A percentile compares a stretch with the other conserved stretches of the same genome.
Conservation (phyloP, 2,888 invertebrate genomes). For the Agonopterix heracliana region DNA sequence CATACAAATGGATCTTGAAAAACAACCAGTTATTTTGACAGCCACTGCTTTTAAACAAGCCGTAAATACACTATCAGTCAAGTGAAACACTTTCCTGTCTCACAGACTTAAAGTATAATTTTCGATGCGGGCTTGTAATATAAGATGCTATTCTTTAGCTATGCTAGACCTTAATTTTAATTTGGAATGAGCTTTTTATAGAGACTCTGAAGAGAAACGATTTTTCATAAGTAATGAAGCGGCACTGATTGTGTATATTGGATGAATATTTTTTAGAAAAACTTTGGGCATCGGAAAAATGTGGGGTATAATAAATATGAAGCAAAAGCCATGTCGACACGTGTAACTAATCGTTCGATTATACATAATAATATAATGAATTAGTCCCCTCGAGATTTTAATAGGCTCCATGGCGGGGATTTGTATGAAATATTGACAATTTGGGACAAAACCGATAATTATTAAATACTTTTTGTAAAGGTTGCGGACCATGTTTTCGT, state of each 20-base stretch:
- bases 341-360: slow-evolving; percentile 67
- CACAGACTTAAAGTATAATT: slow-evolving; percentile 29
- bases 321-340: slow-evolving; percentile 55
- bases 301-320: slow-evolving; percentile 56
- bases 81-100: slow-evolving; percentile 24
- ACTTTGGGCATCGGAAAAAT: slow-evolving; percentile 42
- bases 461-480: slow-evolving; percentile 17
- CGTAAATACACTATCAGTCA: slow-evolving; percentile 34
- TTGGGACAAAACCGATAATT: slow-evolving; percentile 5
- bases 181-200: slow-evolving; percentile 74
- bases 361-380: slow-evolving; percentile 42
- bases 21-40: slow-evolving; percentile 72
- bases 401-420: slow-evolving; percentile 31
- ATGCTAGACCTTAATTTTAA: slow-evolving; percentile 74
- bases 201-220: slow-evolving; percentile 63
- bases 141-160: slow-evolving; percentile 49
- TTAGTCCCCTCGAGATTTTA: slow-evolving; percentile 36
- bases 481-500: too few species aligned
- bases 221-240: slow-evolving; percentile 74
- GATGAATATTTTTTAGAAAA: slow-evolving; percentile 71
- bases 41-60: slow-evolving; percentile 35
- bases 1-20: slow-evolving; percentile 69
- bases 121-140: slow-evolving; percentile 24
- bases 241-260: slow-evolving; percentile 70
- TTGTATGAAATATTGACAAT: slow-evolving; percentile 33